These are phyloP conservation scores for Pristiophorus japonicus DNA, from an alignment of 2,113 vertebrate species.

Conservation along the genomic window DNA sequence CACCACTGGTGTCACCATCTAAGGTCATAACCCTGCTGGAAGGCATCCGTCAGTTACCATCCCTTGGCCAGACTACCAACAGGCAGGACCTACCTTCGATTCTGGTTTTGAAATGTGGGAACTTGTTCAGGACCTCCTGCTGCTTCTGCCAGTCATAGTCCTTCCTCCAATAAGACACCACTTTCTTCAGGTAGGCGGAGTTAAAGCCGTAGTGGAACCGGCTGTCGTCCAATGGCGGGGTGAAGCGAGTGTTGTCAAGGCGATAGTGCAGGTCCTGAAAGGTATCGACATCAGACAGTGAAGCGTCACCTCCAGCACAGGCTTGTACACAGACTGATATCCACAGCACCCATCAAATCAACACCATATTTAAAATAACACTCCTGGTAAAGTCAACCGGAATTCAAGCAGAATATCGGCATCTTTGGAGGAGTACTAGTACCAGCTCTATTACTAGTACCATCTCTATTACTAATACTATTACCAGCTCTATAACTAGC, in stretches of 20 bases:
- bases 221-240: constrained; percentile 57
- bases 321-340: background rate
- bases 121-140: constrained; percentile 70
- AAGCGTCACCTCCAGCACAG: no score
- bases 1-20: no score
- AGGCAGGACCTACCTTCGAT: constrained; percentile 67
- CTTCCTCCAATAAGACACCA: constrained; percentile 75
- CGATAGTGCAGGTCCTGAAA: constrained; percentile 68
- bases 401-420: background rate
- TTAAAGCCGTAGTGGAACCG: constrained; percentile 79
- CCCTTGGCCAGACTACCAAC: background rate
- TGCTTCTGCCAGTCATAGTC: constrained; percentile 76
- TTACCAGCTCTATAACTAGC: background rate
- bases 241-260: constrained; percentile 64
- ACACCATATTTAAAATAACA: background rate
- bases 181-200: constrained; percentile 60
- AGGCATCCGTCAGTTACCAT: background rate
- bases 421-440: background rate
- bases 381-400: background rate
- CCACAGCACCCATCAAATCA: background rate
- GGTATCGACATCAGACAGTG: background rate
- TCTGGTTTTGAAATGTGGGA: constrained; percentile 76
- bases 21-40: background rate
- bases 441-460: background rate
- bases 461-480: no score